Evolutionary conservation across 2,888 invertebrate species (phyloP).

Genomic region (Trissonchulus latispiculum): DNA sequence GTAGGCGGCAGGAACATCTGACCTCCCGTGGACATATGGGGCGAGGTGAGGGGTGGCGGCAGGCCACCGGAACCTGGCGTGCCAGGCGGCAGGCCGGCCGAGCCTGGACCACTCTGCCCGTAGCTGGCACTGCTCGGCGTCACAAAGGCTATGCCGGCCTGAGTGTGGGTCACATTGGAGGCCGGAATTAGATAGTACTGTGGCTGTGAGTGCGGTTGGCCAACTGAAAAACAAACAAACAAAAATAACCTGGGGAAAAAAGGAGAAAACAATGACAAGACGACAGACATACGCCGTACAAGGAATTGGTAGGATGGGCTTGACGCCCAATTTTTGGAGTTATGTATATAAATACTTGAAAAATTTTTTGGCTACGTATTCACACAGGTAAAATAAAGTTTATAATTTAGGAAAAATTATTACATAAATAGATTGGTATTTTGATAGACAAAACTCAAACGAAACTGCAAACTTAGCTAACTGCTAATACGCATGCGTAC

Average conservation of each 20-base stretch:
- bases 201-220: background rate
- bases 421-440: no score
- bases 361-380: no score
- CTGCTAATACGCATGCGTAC: no score
- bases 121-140: background rate
- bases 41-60: background rate
- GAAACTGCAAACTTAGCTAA: no score
- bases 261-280: no score
- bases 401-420: no score
- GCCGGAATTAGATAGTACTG: conserved; percentile 24
- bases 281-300: no score
- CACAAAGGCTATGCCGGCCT: conserved; percentile 7
- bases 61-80: background rate
- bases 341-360: no score
- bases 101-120: background rate
- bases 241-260: no score
- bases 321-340: background rate
- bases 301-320: background rate
- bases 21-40: background rate
- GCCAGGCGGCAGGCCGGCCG: background rate
- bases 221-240: conserved; percentile 5
- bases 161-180: conserved; percentile 16
- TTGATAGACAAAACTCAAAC: no score
- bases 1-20: background rate
- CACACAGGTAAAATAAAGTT: no score